Percentiles rank a stretch among this genome's conserved stretches.
Evolutionary conservation across 35 echinoderm and acorn worm genomes (phyloP).

Genomic region (Ophiothrix spiculata): DNA sequence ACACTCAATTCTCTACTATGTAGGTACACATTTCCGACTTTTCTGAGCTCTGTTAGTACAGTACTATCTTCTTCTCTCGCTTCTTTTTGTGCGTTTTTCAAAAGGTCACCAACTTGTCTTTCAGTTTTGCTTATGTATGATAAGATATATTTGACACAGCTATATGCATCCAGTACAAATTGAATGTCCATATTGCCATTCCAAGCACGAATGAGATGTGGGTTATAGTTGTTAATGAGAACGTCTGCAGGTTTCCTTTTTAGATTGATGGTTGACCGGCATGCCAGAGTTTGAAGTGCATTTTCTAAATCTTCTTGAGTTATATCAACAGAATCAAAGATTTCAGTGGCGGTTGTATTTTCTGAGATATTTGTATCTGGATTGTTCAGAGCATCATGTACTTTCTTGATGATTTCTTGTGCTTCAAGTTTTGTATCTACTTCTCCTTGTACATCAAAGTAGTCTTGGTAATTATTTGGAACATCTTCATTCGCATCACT

Average conservation of each 20-base stretch:
- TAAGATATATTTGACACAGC: constrained; percentile 51
- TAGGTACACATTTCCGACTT: constrained; percentile 57
- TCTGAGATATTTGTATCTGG: not conserved
- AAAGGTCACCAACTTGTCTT: constrained; percentile 50
- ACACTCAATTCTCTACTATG: constrained; percentile 56
- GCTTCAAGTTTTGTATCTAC: not conserved
- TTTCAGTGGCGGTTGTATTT: not conserved
- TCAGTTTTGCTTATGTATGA: constrained; percentile 77
- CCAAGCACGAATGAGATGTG: constrained; percentile 43
- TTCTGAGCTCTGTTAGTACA: constrained; percentile 33
- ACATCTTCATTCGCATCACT: not conserved
- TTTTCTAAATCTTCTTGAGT: constrained; percentile 49
- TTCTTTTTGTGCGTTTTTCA: constrained; percentile 49
- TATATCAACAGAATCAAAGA: not conserved
- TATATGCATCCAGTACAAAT: constrained; percentile 41
- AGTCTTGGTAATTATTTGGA: not conserved
- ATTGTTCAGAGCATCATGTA: constrained; percentile 29
- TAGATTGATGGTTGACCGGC: constrained; percentile 21
- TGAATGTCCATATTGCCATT: constrained; percentile 78
- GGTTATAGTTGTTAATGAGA: constrained; percentile 68
- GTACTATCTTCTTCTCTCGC: constrained; percentile 38
- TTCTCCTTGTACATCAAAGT: not conserved
- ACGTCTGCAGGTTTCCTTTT: constrained; percentile 35
- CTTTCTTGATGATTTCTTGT: not conserved
- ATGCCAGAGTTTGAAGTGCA: not conserved